Evolutionary conservation across 2,113 vertebrate species (phyloP).

Genomic region (Mormyrus iriodes): DNA sequence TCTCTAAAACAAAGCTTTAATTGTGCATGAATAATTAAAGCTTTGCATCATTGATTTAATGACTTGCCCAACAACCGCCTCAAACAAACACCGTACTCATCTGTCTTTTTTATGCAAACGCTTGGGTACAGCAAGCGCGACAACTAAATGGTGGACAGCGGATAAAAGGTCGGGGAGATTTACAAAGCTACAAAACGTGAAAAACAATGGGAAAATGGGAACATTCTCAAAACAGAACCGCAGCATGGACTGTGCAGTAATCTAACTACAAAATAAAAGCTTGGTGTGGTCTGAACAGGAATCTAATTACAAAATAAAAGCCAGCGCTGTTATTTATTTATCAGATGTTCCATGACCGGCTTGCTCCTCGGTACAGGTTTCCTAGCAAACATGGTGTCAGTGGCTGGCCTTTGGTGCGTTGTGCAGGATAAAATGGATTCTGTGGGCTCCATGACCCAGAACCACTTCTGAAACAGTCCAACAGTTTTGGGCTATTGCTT

Average conservation of each 20-base stretch:
- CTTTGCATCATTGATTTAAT: neutral
- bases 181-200: neutral
- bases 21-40: constrained; percentile 14
- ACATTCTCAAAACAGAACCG: neutral
- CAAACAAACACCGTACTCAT: neutral
- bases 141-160: too few species aligned
- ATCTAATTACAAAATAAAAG: neutral
- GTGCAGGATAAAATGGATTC: neutral
- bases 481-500: neutral
- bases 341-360: neutral
- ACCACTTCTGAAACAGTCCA: neutral
- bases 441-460: too few species aligned
- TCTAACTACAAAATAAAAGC: neutral
- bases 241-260: neutral
- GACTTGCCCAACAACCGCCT: neutral
- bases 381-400: neutral
- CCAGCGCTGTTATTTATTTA: neutral
- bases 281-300: neutral
- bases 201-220: neutral
- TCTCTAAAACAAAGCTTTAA: neutral
- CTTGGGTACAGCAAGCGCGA: neutral
- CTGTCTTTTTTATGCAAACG: neutral
- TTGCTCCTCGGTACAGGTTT: neutral
- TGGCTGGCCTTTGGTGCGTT: neutral
- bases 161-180: neutral